These are phyloP conservation scores for Patiria pectinifera DNA, from an alignment of 53 echinoderm and acorn worm species.

Conservation along the genomic window DNA sequence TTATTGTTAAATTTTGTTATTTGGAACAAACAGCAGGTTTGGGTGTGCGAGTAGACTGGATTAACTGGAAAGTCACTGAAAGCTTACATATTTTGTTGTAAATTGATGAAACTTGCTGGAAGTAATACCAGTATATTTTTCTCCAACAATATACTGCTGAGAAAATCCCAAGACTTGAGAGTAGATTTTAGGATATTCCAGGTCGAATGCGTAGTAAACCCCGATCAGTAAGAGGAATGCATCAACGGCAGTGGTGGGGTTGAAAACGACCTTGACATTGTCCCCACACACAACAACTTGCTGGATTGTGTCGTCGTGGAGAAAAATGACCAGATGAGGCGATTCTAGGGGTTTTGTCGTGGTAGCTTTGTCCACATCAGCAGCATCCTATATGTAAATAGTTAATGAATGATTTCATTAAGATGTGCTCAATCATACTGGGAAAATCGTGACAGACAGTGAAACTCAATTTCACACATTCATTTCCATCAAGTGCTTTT, in stretches of 20 bases:
- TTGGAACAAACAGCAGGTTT: too few relatives aligned
- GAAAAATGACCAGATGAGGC: constrained; percentile 26
- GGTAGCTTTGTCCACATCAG: constrained; percentile 15
- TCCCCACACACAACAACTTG: constrained; percentile 51
- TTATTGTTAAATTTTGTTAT: too few relatives aligned
- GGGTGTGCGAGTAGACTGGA: too few relatives aligned
- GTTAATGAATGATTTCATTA: constrained; percentile 15
- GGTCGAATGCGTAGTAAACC: constrained; percentile 29
- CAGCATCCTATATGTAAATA: constrained; percentile 40
- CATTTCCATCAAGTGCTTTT: too few relatives aligned
- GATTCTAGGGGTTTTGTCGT: constrained; percentile 28
- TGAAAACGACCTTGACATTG: not conserved
- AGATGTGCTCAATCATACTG: constrained; percentile 14
- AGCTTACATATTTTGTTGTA: constrained; percentile 8
- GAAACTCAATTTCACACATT: not conserved
- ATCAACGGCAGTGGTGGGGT: constrained; percentile 26
- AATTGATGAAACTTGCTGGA: constrained; percentile 30
- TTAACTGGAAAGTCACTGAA: constrained; percentile 1
- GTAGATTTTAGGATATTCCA: constrained; percentile 42
- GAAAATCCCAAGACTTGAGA: constrained; percentile 27
- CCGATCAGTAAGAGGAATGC: constrained; percentile 20
- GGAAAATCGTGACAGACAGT: not conserved
- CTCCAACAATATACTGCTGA: constrained; percentile 29
- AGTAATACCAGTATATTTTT: constrained; percentile 35
- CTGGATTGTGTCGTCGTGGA: constrained; percentile 16